Evolutionary conservation across 2,113 vertebrate species (phyloP), one percentile per base, ranked within the genome.

Genomic region (Physeter macrocephalus): DNA sequence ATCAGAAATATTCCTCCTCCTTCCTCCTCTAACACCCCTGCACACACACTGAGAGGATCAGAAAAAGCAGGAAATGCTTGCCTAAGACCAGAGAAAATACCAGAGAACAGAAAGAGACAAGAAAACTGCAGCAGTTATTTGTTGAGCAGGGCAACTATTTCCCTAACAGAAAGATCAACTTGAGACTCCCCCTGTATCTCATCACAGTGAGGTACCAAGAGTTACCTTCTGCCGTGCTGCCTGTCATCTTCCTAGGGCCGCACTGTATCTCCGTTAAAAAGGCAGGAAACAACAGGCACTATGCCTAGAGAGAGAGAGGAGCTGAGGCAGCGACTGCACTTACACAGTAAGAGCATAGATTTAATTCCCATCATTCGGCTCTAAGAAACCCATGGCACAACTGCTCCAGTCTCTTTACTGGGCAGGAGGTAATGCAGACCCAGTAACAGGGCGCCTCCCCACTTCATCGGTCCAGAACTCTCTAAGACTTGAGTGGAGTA

Each of bases 11-110:
- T 77, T 91, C 90, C 83, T 77, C 64, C 74, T 66, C 57, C 62
- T 77, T 41, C 34, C 25, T 69, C 52, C 61, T 34, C 57, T 36
- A 90, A 90, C 52, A 52, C 31, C 43, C 69, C 25, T 25, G 62
- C 34, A 75, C 75, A 78, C 49, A 34, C 74, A 77, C 43, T 34
- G 25, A 57, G 39, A 34, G 71, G 27, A 69, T 39, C 71, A 14
- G 49, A 66, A 92, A 87, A 75, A 43, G 57, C 78, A 80, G 92
- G 74, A 95, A 93, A 75, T 81, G 71, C 80, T 81, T 77, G 62
- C 59, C 75, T 72, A 39, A 61, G 69, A 92, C 67, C 61, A 27
- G 78, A 83, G 88, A 57, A 87, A 84, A 93, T 59, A 75, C n/a
- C 59, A 46, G 62, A 59, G 39, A 94, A 66, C 67, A 66, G 36